Evolutionary conservation across 2,888 invertebrate species (phyloP).

Genomic region (Villa cingulata): DNA sequence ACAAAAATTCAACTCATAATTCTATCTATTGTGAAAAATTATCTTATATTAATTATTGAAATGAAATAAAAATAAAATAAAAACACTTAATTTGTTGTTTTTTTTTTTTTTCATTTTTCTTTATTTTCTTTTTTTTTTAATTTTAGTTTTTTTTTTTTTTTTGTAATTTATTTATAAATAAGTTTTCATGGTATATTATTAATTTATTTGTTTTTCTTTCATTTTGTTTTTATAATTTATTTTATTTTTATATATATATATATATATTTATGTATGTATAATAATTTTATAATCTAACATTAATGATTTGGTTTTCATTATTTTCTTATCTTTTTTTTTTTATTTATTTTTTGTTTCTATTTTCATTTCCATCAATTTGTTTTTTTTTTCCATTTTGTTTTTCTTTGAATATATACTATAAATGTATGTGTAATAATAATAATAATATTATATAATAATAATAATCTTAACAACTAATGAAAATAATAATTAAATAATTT

Average conservation of each 20-base stretch:
- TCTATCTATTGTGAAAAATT: too few species aligned
- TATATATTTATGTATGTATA: too few species aligned
- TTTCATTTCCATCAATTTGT: too few species aligned
- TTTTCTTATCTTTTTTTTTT: background rate
- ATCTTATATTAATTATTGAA: too few species aligned
- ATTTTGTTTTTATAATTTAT: background rate
- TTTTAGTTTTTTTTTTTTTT: background rate
- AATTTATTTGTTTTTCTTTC: background rate
- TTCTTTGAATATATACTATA: too few species aligned
- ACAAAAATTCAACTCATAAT: too few species aligned
- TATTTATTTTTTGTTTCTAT: too few species aligned
- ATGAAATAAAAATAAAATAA: too few species aligned
- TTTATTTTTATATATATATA: too few species aligned
- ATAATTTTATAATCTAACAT: too few species aligned
- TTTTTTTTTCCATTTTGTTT: too few species aligned
- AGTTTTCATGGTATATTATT: background rate
- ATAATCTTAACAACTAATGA: background rate
- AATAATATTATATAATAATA: background rate
- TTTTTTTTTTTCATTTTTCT: background rate
- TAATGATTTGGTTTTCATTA: background rate
- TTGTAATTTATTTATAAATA: background rate
- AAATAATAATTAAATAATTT: background rate
- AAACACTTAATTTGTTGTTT: background rate
- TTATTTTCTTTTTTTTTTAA: background rate
- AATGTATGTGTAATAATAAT: too few species aligned